Evolutionary conservation across 2,888 invertebrate genomes (phyloP).

Genomic region (Silvanus unidentatus): DNA sequence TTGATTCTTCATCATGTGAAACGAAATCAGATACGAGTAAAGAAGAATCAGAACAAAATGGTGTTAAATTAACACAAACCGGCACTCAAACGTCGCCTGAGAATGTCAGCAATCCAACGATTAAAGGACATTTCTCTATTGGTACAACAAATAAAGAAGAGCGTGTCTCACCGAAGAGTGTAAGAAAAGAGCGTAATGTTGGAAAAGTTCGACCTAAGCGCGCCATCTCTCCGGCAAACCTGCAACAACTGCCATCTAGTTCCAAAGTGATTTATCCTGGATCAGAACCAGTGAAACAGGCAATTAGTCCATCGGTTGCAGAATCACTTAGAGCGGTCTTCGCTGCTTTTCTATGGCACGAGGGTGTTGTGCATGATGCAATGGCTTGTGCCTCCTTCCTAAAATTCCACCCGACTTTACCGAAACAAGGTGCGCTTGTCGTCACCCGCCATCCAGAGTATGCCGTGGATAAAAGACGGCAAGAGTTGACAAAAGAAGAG

Average conservation of each 20-base stretch:
- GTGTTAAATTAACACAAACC: constrained; percentile 53
- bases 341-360: constrained; percentile 95
- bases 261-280: constrained; percentile 37
- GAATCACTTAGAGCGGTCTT: constrained; percentile 92
- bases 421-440: constrained; percentile 72
- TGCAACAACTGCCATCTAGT: constrained; percentile 41
- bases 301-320: constrained; percentile 86
- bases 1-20: no score
- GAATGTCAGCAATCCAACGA: constrained; percentile 36
- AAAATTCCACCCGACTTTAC: constrained; percentile 84
- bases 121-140: constrained; percentile 55
- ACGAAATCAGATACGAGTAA: not conserved
- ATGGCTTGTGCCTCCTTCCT: constrained; percentile 97
- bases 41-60: constrained; percentile 33
- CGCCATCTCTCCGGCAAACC: constrained; percentile 44
- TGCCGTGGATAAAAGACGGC: constrained; percentile 45
- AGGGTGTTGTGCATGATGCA: constrained; percentile 93
- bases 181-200: constrained; percentile 51
- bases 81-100: constrained; percentile 70
- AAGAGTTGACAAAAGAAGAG: constrained; percentile 54
- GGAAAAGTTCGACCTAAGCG: constrained; percentile 48
- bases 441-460: constrained; percentile 55
- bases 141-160: constrained; percentile 53
- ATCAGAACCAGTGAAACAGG: constrained; percentile 66
- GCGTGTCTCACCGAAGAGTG: constrained; percentile 51